Base-by-base conservation (phyloP, 2,113 vertebrate genomes). In the Lipophrys pholis region DNA sequence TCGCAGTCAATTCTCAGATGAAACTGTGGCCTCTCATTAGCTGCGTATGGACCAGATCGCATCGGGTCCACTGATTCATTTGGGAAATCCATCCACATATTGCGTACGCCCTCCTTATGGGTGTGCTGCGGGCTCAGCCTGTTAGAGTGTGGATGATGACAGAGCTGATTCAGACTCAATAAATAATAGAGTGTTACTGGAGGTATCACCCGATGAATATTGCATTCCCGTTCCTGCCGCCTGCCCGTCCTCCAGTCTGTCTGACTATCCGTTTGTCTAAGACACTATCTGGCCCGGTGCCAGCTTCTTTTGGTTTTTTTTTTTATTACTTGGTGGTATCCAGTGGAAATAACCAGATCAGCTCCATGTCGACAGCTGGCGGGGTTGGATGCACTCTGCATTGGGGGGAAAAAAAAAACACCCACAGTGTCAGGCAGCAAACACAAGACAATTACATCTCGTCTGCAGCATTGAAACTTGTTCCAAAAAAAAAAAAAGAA, bases 121-220 rank as follows among this genome's bases (percentile, higher is more conserved):
- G 79, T 53, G 75, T 36, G 86, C 90, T 82, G 5, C 40, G 71
- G 87, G 89, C 89, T 81, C 39, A 67, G 74, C 81, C 85, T 82
- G 82, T 87, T 76, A 80, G 89, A 87, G 65, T 55, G 78, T 35
- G 64, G 84, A 78, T 85, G 89, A 87, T 90, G 87, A 90, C 87
- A 85, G 80, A 81, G 88, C 85, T 61, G 88, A 90, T 89, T 90
- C 88, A 82, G 80, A 71, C 82, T 73, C 75, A 12, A 91, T 92
- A 85, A 92, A 92, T 91, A 90, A 91, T 89, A 84, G 58, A 90
- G 75, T 46, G 83, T 76, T 83, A 89, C 86, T 78, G 74, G 79
- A 87, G 86, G 81, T 89, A 89, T 87, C 86, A 78, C 86, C 86
- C 78, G 85, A 90, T 90, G 83, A 90, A 90, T 90, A 89, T 83